These are phyloP conservation scores for Coptodon bakossiorum DNA, from an alignment of 2,113 vertebrate species.

Conservation along the genomic window DNA sequence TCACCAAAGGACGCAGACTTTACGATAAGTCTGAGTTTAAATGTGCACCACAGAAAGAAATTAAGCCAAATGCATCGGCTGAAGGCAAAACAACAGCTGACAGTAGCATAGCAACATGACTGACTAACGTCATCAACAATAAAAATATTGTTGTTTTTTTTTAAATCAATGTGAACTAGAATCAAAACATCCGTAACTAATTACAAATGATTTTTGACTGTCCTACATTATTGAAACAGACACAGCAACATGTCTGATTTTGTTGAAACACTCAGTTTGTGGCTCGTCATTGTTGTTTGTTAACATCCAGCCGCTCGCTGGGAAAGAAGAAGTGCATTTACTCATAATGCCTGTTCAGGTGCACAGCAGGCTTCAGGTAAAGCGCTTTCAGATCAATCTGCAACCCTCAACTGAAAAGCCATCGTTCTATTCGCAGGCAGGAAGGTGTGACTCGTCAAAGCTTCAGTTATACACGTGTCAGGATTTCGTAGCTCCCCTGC, in stretches of 20 bases:
- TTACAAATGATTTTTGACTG: not conserved
- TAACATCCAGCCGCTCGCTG: not conserved
- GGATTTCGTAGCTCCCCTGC: not conserved
- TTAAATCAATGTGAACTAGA: not conserved
- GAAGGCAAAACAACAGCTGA: not conserved
- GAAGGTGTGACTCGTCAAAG: not conserved
- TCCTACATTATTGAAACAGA: not conserved
- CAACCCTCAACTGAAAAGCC: not conserved
- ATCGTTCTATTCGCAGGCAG: not conserved
- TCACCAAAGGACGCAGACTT: not conserved
- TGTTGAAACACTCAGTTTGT: not conserved
- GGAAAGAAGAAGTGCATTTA: not conserved
- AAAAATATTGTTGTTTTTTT: not conserved
- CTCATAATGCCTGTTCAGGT: not conserved
- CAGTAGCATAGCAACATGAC: not conserved
- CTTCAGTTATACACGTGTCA: not conserved
- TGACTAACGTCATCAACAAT: not conserved
- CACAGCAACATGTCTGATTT: not conserved
- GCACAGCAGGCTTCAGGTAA: not conserved
- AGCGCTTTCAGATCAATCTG: not conserved
- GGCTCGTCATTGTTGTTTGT: not conserved
- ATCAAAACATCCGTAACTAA: not conserved
- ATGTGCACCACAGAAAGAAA: not conserved
- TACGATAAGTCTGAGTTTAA: not conserved
- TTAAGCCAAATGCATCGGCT: not conserved